Base-by-base conservation (phyloP, 2,797 vertebrate genomes). In the Semotilus atromaculatus region DNA sequence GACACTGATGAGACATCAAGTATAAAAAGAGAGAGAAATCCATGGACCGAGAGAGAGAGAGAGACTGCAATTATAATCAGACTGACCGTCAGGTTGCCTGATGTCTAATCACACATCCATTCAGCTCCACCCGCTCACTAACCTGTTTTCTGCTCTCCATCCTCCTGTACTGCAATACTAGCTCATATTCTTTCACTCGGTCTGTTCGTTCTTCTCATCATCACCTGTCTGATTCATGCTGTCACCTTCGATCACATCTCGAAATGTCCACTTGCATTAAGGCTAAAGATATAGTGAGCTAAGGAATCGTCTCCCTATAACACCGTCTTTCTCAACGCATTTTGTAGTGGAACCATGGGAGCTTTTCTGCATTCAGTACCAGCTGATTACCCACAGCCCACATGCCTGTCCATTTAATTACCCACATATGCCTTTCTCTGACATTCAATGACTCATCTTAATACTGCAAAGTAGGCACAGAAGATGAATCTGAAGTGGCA, bases 21-120 rank as follows among this genome's bases (percentile, higher is more conserved):
- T 45, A n/a, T 51, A 43, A 78, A 38, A 66, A 51, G 29, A 67
- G 31, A 66, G 40, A n/a, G 7, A 68, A 53, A 68, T 51, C 29
- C 2, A 68, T 55, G 21, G 18, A 72, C 7, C 45, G 38, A 36
- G 64, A 80, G 6, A 4, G 75, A 62, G 75, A 10, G 29, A 8
- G 45, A 70, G 64, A 78, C 26, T 45, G 74, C 74, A 84, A 84
- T 84, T 75, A 84, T 84, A 78, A 84, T 84, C 82, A 84, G 29
- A 34, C 82, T 70, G 82, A 78, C 62, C 82, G 26, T 84, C 74
- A 18, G 73, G 74, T 84, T 64, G 64, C 74, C 74, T 70, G 26
- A 78, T 84, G 66, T 78, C 74, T 70, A 77, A 84, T 84, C 82
- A 84, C 36, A 68, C 66, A 60, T 45, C 74, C 64, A 70, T 77